Base-by-base conservation (phyloP, 2,888 invertebrate species). In the Lamellibrachia columna region DNA sequence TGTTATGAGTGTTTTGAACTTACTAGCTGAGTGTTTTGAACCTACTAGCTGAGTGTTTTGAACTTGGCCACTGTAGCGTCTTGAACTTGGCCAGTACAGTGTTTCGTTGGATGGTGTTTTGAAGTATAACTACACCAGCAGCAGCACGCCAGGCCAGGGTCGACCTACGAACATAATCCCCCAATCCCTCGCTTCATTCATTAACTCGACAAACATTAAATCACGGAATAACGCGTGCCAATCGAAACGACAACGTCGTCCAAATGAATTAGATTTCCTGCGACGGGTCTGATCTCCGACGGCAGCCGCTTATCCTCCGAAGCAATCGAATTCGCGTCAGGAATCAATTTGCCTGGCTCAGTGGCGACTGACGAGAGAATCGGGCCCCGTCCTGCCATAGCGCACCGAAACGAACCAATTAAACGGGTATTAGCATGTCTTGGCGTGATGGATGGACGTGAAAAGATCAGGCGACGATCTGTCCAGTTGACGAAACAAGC, bases 351-450 rank as follows among this genome's bases (percentile, higher is more conserved):
- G 92, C 90, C 52, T 52, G 75, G 75, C 75, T 75, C 52, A 53
- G 92, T 40, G 53, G 60, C 90, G 92, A 91, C 91, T 11, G 91
- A 52, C n/a, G 40, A 75, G 75, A 11, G 75, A 75, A 15, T 22
- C 6, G 15, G 22, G 75, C 75, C 22, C 75, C 4, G 11, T 75
- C 75, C 75, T 15, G n/a, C 75, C 75, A 75, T 75, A 75, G 3
- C 75, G 75, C 75, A 75, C 75, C 22, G 75, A 75, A 28, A 58
- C 90, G 58, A 92, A 90, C 92, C 92, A 93, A 93, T 93, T 93
- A 93, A 93, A 93, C 90, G 93, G 92, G 92, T 90, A 93, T 91
- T 55, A 75, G 58, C 93, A 75, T 92, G 60, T 28, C 90, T 60
- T 40, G 91, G 91, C 53, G 7, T 91, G 91, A 91, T 91, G 75